Evolutionary conservation across 2,797 vertebrate species (phyloP), one percentile per base, ranked within the genome.

Genomic region (Sus cebifrons): DNA sequence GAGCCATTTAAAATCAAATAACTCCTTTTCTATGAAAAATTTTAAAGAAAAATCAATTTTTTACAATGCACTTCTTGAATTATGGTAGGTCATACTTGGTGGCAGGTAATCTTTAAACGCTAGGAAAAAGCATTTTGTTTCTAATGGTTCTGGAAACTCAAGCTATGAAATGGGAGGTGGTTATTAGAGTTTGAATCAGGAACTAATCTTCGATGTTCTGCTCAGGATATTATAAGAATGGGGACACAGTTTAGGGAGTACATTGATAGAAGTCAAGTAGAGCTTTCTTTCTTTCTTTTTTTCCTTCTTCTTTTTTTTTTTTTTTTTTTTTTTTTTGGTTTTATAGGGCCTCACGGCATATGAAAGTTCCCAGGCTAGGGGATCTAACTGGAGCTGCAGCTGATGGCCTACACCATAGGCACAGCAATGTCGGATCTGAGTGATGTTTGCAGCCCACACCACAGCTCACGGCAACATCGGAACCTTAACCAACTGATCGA

Each of bases 1-100:
- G 49, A 92, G 60, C 27, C 78, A 60, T 79, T 95, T 95, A 85
- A 94, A 96, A n/a, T 86, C 58, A 94, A 89, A 75, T 89, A 89
- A 29, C 16, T 23, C 70, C 17, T 89, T 89, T 96, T 78, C 86
- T 88, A 60, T 90, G 27, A 94, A 90, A 86, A 87, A 1, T 13
- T 36, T 94, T 70, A 75, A 90, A 86, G 49, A 44, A 90, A 81
- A 90, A 68, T 92, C 71, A 67, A 27, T 88, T 77, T 18, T 92
- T 95, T 78, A 79, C 23, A 84, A 44, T 78, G 29, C 0, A 15
- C 15, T 44, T 91, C 44, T 62, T 93, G 32, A 89, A 70, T 95
- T 79, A 84, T 83, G 44, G 8, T 49, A 77, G 27, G 29, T 1
- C 16, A 54, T 54, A 32, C 11, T 60, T 93, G 9, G 20, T 85